Evolutionary conservation across 2,888 invertebrate species (phyloP).

Genomic region (Hirtodrosophila cameraria): DNA sequence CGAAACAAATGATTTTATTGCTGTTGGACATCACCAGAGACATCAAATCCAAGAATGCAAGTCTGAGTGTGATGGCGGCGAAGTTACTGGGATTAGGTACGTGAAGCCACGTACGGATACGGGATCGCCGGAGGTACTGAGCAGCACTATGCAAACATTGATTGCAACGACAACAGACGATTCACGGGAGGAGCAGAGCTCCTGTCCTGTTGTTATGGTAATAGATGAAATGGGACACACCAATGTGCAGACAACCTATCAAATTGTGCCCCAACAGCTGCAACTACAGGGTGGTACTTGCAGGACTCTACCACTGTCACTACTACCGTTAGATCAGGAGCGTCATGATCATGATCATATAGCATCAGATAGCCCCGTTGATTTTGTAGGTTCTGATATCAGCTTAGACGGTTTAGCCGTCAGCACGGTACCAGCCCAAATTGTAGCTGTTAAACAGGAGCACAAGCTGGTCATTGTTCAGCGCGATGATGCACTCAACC

Average conservation of each 20-base stretch:
- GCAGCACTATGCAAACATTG: conserved; percentile 36
- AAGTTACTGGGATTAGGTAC: conserved; percentile 18
- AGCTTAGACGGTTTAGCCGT: conserved; percentile 75
- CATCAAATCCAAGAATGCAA: conserved; percentile 24
- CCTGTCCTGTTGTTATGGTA: conserved; percentile 80
- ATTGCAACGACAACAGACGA: conserved; percentile 33
- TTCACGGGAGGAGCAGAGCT: conserved; percentile 63
- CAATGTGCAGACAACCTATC: conserved; percentile 64
- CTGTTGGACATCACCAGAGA: conserved; percentile 9
- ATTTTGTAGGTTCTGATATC: conserved; percentile 74
- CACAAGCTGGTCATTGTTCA: conserved; percentile 74
- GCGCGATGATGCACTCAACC: conserved; percentile 25
- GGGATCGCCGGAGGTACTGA: conserved; percentile 73
- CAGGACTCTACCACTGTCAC: conserved; percentile 48
- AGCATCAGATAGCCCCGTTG: conserved; percentile 75
- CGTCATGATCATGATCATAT: conserved; percentile 57
- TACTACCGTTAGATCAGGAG: conserved; percentile 52
- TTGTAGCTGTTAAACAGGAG: conserved; percentile 78
- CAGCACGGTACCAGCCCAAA: conserved; percentile 56
- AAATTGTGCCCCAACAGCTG: conserved; percentile 59
- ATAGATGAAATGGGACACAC: conserved; percentile 75
- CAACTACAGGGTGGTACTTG: conserved; percentile 35
- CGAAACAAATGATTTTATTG: conserved; percentile 81
- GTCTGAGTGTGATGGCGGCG: conserved; percentile 28
- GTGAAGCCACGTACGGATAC: conserved; percentile 1